Base-by-base conservation (phyloP, 2,113 vertebrate species). In the Otolemur garnettii region DNA sequence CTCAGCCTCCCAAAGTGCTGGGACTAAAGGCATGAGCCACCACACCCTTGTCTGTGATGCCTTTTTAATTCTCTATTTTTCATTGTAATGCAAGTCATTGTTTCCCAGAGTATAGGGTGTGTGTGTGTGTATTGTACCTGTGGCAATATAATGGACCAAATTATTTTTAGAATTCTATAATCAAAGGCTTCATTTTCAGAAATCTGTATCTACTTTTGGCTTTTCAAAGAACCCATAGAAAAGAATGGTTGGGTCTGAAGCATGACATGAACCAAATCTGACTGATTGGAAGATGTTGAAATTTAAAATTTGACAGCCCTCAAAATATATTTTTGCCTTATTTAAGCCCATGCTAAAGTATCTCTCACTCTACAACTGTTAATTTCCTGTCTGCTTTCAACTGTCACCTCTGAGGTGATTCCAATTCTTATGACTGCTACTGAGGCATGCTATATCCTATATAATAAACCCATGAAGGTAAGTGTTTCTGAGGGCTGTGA, bases 221-320 rank as follows among this genome's bases (percentile, higher is more conserved):
- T 93, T 93, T 93, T 93, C 82, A 91, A 97, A 95, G 50, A 90
- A 83, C 33, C 9, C 28, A 50, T 17, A 90, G 87, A 68, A 33
- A 82, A 86, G 28, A 90, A 78, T 8, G 22, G 7, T 30, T 93
- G 50, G 59, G 90, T 93, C 75, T 87, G 53, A 97, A 87, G 71
- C 45, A 94, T 85, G 42, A 55, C 21, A 92, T 24, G 45, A 93
- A 77, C 28, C 42, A 79, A 91, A 91, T 69, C 26, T 91, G 62
- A 87, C 30, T 60, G 78, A 96, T 24, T 68, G 24, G 60, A 88
- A 95, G 53, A 85, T 69, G 55, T 22, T 81, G 21, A 96, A 95
- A 85, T 94, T 93, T n/a, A 79, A 96, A 96, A 82, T 81, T 38
- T 57, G 64, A 60, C 55, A 83, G 53, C 33, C 75, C n/a, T 78